Base-by-base conservation (phyloP, 2,888 invertebrate species). In the Oscheius sp. region DNA sequence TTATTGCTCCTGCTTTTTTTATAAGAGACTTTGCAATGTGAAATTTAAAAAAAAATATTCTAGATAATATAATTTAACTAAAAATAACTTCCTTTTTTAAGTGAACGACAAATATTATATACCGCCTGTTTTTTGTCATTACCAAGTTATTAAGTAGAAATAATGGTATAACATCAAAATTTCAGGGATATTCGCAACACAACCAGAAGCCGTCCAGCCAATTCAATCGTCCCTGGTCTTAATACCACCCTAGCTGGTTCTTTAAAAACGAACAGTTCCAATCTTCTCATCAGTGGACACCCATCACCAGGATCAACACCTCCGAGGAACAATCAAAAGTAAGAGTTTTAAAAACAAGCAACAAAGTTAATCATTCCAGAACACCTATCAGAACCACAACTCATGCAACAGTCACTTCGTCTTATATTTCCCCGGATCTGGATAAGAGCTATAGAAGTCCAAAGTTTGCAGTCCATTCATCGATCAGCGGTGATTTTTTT, bases 251-350 rank as follows among this genome's bases (percentile, higher is more conserved):
- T 36, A 2, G 30, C 12, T n/a, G 32, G 33, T 8, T 1, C 28
- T 5, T 14, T 36, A 8, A 50, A 45, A 8, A 24, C 50, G 9
- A 30, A 20, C n/a, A 62, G 6, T 20, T 47, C 45, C 14, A 41
- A 17, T 17, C 59, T 59, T 17, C 20, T 59, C 1, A 44, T 59
- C 17, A 8, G 45, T 17, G 54, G 51, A 2, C 56, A 66, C 20
- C 28, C 14, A n/a, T n/a, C n/a, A 12, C 66, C 66, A 14, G 66
- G 66, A 5, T 32, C 56, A 12, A 66, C 66, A 12, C 66, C 66
- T 33, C 66, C 66, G 0, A 51, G 30, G 22, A 50, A 24, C 14
- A 41, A 28, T 17, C 33, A n/a, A 26, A 41, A 24, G 28, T 44
- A 24, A 2, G 54, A 54, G 14, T 54, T 54, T 54, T 14, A 28